A percentile compares a stretch with the other conserved stretches of the same genome.
Conservation (phyloP, 2,797 vertebrate genomes). For the Bradypodion pumilum region DNA sequence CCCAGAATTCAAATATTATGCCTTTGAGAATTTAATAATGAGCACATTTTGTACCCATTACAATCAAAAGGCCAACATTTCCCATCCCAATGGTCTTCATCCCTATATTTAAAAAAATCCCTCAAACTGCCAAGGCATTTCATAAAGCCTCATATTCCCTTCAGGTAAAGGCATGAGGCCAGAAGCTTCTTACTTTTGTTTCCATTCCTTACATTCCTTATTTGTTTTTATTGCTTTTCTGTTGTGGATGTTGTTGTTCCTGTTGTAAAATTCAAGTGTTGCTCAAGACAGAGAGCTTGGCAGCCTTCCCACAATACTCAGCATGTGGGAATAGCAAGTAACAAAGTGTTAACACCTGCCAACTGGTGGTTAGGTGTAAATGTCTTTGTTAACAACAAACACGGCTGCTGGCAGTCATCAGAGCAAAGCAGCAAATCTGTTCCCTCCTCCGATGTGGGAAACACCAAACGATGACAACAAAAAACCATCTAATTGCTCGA, state of each 20-base stretch:
- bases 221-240: constrained; percentile 55
- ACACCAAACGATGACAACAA: constrained; percentile 63
- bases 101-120: constrained; percentile 28
- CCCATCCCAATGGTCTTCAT: neutral
- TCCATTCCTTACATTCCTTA: constrained; percentile 40
- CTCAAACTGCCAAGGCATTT: neutral
- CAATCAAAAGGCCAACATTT: constrained; percentile 6
- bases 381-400: constrained; percentile 95
- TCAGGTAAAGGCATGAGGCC: constrained; percentile 34
- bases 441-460: constrained; percentile 74
- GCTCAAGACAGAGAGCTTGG: constrained; percentile 91
- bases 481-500: constrained; percentile 79
- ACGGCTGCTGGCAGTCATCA: constrained; percentile 83
- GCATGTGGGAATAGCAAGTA: constrained; percentile 93
- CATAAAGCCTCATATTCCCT: constrained; percentile 20
- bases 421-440: constrained; percentile 86
- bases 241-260: constrained; percentile 58
- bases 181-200: constrained; percentile 44
- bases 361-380: constrained; percentile 98
- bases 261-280: constrained; percentile 75
- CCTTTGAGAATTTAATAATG: neutral
- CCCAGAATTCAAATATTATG: neutral
- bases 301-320: constrained; percentile 95
- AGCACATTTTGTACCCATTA: constrained; percentile 11
- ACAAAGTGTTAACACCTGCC: constrained; percentile 94